Evolutionary conservation across 2,113 vertebrate species (phyloP).

Genomic region (Protomyctophum bolini): DNA sequence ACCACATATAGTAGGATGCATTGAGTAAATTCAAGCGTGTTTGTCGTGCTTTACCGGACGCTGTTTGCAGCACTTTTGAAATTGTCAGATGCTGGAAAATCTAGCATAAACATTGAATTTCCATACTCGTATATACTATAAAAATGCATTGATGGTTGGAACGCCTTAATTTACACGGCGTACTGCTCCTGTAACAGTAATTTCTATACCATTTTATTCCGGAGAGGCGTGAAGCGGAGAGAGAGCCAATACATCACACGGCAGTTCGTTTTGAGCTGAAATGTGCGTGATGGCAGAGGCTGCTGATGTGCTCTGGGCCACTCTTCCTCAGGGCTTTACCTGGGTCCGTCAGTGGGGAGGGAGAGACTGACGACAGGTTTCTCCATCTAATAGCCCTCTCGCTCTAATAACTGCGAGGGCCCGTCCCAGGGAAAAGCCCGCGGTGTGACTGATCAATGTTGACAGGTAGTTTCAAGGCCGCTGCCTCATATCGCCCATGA

Average conservation of each 20-base stretch:
- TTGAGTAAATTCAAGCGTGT: too few relatives aligned
- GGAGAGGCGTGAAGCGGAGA: slow-evolving; percentile 12
- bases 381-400: slow-evolving; percentile 72
- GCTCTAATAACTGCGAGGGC: slow-evolving; percentile 76
- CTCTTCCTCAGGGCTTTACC: slow-evolving; percentile 63
- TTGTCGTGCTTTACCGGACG: too few relatives aligned
- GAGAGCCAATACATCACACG: slow-evolving; percentile 51
- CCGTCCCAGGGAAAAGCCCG: slow-evolving; percentile 67
- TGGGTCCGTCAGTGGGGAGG: slow-evolving; percentile 47
- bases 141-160: slow-evolving; percentile 13
- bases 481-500: slow-evolving; percentile 54
- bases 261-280: slow-evolving; percentile 29
- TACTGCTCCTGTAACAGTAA: slow-evolving; percentile 18
- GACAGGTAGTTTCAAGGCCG: slow-evolving; percentile 79
- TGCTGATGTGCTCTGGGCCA: slow-evolving; percentile 42
- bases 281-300: slow-evolving; percentile 33
- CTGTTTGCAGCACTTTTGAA: too few relatives aligned
- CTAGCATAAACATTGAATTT: too few relatives aligned
- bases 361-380: slow-evolving; percentile 34
- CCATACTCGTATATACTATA: not conserved
- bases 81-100: too few relatives aligned
- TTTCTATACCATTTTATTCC: slow-evolving; percentile 18
- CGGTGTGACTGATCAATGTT: slow-evolving; percentile 74
- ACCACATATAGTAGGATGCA: too few relatives aligned
- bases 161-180: slow-evolving; percentile 44